These are phyloP conservation scores for Henricia sp. DNA, from an alignment of 53 echinoderm and acorn worm genomes.

Conservation along the genomic window DNA sequence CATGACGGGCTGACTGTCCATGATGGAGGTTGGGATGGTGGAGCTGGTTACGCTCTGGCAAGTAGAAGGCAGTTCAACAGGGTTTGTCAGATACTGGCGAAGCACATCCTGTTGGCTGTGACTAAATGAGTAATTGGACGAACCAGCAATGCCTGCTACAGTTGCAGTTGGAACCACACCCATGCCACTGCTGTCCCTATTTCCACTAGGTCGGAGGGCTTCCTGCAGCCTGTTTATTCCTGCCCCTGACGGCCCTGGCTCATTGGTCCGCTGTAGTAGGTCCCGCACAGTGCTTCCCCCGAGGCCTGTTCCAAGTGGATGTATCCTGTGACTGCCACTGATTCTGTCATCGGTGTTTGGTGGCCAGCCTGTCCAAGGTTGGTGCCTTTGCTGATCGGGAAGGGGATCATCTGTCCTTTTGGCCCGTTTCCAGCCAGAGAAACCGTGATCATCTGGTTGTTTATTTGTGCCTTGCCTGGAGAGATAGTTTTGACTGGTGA, in stretches of 20 bases:
- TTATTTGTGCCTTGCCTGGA: slow-evolving; percentile 50
- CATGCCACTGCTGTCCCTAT: slow-evolving; percentile 42
- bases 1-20: slow-evolving; percentile 56
- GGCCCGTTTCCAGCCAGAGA: slow-evolving; percentile 56
- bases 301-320: slow-evolving; percentile 33
- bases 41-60: slow-evolving; percentile 41
- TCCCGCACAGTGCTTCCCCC: slow-evolving; percentile 39
- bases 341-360: slow-evolving; percentile 46
- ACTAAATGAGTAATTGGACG: slow-evolving; percentile 50
- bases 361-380: slow-evolving; percentile 61
- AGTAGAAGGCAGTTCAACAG: slow-evolving; percentile 53
- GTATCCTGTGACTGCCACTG: slow-evolving; percentile 34
- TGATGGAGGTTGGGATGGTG: slow-evolving; percentile 46
- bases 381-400: slow-evolving; percentile 50
- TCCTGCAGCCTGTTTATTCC: slow-evolving; percentile 47
- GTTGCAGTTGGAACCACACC: slow-evolving; percentile 56
- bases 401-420: slow-evolving; percentile 25
- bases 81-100: slow-evolving; percentile 47
- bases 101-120: slow-evolving; percentile 51
- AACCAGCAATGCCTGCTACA: slow-evolving; percentile 54
- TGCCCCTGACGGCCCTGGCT: slow-evolving; percentile 27
- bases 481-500: slow-evolving; percentile 61
- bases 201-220: slow-evolving; percentile 25
- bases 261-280: slow-evolving; percentile 27
- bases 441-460: slow-evolving; percentile 46